Evolutionary conservation across 2,113 vertebrate genomes (phyloP), one percentile per base, ranked within the genome.

Genomic region (Ctenomys sociabilis): DNA sequence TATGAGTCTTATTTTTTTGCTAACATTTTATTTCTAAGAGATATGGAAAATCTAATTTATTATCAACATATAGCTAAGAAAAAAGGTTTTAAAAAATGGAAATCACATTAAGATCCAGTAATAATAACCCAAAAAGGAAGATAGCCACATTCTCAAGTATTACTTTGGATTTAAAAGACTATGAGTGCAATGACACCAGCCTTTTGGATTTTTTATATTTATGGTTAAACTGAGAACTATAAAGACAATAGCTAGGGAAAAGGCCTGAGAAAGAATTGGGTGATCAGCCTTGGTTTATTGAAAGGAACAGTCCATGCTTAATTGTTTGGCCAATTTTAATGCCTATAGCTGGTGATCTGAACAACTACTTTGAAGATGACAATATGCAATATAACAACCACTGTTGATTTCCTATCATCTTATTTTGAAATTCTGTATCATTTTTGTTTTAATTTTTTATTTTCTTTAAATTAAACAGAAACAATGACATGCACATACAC

Each of bases 1-100:
- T 49, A 49, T 49, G 49, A 49, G 12, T 49, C 49, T 49, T 49
- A 49, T 49, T 49, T 49, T 49, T 90, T 43, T n/a, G 49, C 10
- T 95, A 95, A 85, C 3, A 73, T 75, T 95, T 96, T 91, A 75
- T 88, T 95, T 96, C 92, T 63, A 92, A 96, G 22, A 85, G 13
- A 89, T 83, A 77, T 2, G 26, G 57, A 43, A 97, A 95, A 96
- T 70, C 57, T 68, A 75, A 89, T 70, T 90, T 95, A 93, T n/a
- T 81, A 63, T 73, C 45, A 97, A 94, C 16, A 83, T 28, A 37
- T 37, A 94, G 45, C 85, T 83, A 90, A 89, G 84, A 87, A 89
- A 91, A 88, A 77, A 10, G 24, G 63, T 63, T 94, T 91, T 21
- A 21, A 17, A 10, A 54, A 19, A 24, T 73, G 78, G 68, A 87